Conservation (phyloP, 2,888 invertebrate genomes). For the Lasioglossum pauxillum region DNA sequence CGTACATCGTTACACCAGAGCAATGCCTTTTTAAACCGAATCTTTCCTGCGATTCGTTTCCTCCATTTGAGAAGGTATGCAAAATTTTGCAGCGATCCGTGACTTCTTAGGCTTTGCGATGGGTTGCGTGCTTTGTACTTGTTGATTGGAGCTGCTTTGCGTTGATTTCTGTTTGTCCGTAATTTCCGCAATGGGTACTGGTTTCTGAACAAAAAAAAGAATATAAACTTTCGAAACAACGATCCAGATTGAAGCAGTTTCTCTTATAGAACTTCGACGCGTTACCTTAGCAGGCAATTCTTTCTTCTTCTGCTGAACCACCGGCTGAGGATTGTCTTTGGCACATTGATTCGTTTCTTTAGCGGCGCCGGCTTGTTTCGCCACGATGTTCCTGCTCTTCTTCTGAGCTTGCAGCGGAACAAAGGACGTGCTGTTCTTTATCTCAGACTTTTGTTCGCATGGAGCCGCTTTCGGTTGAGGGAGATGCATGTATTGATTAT, state of each 20-base stretch:
- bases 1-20: conserved; percentile 23
- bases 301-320: conserved; percentile 51
- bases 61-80: conserved; percentile 64
- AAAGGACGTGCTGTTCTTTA: conserved; percentile 83
- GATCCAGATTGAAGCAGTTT: neutral
- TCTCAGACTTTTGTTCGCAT: conserved; percentile 75
- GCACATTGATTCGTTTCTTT: conserved; percentile 39
- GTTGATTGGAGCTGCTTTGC: conserved; percentile 64
- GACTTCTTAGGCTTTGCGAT: conserved; percentile 78
- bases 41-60: conserved; percentile 62
- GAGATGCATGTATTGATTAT: conserved; percentile 27
- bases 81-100: conserved; percentile 83
- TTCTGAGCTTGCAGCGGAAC: conserved; percentile 86
- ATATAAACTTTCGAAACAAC: neutral
- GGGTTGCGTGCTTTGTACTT: conserved; percentile 71
- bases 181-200: conserved; percentile 52
- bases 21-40: conserved; percentile 25
- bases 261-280: neutral
- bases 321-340: conserved; percentile 53
- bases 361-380: conserved; percentile 45
- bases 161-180: conserved; percentile 56
- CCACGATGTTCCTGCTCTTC: conserved; percentile 77
- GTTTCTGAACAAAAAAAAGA: neutral
- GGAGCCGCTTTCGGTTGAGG: conserved; percentile 39
- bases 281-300: conserved; percentile 55